A percentile compares a stretch with the other conserved stretches of the same genome.
These are phyloP conservation scores for Noturus placidus DNA, from an alignment of 2,113 vertebrate genomes.

Conservation along the genomic window DNA sequence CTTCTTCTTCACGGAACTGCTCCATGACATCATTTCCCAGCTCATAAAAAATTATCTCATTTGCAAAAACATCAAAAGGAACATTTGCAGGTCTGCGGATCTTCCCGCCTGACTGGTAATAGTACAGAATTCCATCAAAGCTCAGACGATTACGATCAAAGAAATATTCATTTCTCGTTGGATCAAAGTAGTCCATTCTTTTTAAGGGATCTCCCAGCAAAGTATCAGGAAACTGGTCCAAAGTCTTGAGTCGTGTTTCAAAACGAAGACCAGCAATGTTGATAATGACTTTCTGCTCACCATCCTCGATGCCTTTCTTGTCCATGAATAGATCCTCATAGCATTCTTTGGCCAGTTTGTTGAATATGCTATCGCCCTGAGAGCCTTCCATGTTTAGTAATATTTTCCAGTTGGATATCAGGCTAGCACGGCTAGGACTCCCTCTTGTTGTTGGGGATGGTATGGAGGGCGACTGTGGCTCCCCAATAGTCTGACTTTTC, in stretches of 20 bases:
- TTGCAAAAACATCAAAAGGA: constrained; percentile 89
- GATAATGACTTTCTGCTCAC: constrained; percentile 89
- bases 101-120: constrained; percentile 94
- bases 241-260: constrained; percentile 89
- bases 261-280: constrained; percentile 94
- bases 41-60: constrained; percentile 93
- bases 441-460: constrained; percentile 61
- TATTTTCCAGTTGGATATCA: constrained; percentile 84
- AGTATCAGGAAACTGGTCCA: constrained; percentile 91
- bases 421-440: constrained; percentile 74
- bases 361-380: constrained; percentile 82
- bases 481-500: constrained; percentile 45
- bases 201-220: constrained; percentile 86
- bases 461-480: constrained; percentile 62
- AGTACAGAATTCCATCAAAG: constrained; percentile 96
- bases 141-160: constrained; percentile 95
- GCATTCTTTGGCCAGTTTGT: constrained; percentile 78
- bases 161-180: constrained; percentile 97
- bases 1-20: constrained; percentile 94
- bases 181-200: constrained; percentile 93
- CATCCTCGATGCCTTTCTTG: constrained; percentile 77
- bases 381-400: constrained; percentile 77
- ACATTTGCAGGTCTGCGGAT: constrained; percentile 91
- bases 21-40: constrained; percentile 90
- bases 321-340: constrained; percentile 79